Percentiles rank a stretch among this genome's conserved stretches.
Evolutionary conservation across 64 coral and sea anemone genomes (phyloP).

Genomic region (Montipora sp.): DNA sequence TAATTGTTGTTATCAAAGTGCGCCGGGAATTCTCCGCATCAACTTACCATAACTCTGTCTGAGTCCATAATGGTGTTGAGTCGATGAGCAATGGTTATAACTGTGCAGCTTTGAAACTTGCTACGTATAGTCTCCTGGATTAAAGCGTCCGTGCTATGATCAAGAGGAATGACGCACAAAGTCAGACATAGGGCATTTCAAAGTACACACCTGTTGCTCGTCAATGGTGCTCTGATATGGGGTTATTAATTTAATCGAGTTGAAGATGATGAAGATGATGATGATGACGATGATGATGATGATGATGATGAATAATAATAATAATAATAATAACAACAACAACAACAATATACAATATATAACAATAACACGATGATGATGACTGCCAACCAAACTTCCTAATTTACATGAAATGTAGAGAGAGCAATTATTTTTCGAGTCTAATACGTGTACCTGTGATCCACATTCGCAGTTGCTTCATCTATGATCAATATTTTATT

Average conservation of each 20-base stretch:
- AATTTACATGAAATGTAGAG: no score
- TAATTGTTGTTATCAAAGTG: no score
- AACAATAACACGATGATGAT: no score
- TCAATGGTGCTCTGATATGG: no score
- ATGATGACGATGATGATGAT: no score
- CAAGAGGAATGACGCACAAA: neutral
- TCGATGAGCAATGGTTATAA: constrained; percentile 83
- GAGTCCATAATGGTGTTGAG: constrained; percentile 94
- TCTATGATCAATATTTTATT: constrained; percentile 82
- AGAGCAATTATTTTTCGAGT: no score
- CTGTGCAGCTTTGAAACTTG: constrained; percentile 85
- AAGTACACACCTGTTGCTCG: neutral
- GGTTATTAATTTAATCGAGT: no score
- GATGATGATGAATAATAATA: no score
- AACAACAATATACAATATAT: no score
- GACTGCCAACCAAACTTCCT: no score
- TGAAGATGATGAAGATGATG: no score
- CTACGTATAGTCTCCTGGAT: constrained; percentile 87
- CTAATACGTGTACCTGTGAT: constrained; percentile 55
- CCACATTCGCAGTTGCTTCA: constrained; percentile 84
- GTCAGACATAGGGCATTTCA: neutral
- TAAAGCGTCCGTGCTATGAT: constrained; percentile 75
- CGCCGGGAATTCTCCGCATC: neutral
- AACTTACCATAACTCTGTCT: constrained; percentile 78
- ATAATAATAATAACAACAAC: no score